Evolutionary conservation across 2,888 invertebrate genomes (phyloP).

Genomic region (Mesoligia furuncula): DNA sequence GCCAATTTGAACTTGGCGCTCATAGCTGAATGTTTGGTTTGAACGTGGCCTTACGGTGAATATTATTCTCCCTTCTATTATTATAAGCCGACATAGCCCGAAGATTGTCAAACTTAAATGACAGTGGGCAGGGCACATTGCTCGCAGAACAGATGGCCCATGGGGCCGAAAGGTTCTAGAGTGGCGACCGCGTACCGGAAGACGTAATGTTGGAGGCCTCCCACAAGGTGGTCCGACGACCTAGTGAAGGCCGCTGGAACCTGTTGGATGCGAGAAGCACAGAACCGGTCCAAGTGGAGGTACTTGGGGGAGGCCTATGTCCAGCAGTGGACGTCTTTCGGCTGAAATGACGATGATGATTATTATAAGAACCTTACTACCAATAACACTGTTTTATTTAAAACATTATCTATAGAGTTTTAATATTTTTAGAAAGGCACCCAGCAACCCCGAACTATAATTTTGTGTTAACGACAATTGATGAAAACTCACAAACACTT

Average conservation of each 20-base stretch:
- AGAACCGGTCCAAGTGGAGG: too few relatives aligned
- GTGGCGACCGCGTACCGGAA: too few relatives aligned
- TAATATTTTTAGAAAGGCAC: not conserved
- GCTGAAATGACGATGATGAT: not conserved
- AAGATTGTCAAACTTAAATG: too few relatives aligned
- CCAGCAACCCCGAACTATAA: not conserved
- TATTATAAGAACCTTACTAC: not conserved
- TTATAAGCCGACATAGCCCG: not conserved
- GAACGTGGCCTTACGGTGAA: not conserved
- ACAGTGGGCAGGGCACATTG: too few relatives aligned
- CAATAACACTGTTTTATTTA: not conserved
- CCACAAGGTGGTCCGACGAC: too few relatives aligned
- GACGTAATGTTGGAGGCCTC: too few relatives aligned
- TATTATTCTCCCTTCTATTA: not conserved
- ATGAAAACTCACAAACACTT: not conserved
- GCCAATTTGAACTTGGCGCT: not conserved
- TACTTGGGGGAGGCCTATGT: too few relatives aligned
- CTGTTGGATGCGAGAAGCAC: too few relatives aligned
- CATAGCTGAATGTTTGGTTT: not conserved
- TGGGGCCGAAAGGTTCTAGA: too few relatives aligned
- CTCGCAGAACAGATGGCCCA: too few relatives aligned
- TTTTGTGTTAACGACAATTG: not conserved
- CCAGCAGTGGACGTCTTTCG: too few relatives aligned
- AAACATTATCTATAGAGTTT: not conserved
- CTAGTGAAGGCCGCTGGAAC: too few relatives aligned